phyloP scores from a whole-genome alignment of 2,797 vertebrate species.

The Pyrocephalus nanus region DNA sequence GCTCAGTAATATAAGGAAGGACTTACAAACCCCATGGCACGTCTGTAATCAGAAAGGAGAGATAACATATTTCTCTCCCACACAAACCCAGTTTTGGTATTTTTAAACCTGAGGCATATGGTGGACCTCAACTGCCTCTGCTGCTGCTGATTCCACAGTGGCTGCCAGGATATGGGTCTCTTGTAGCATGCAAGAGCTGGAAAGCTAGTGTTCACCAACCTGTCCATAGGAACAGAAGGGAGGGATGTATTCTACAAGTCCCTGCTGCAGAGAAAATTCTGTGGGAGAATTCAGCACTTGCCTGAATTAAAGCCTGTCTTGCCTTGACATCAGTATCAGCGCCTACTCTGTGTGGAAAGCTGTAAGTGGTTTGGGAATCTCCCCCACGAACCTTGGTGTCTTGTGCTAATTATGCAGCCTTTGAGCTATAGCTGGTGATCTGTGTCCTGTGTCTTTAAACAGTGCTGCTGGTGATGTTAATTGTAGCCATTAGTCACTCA shows the following conservation, averaged over 20 bases:
- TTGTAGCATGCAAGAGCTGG: neutral
- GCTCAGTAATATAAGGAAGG: neutral
- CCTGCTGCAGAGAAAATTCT: neutral
- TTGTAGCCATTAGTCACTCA: neutral
- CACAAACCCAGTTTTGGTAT: neutral
- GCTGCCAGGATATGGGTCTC: neutral
- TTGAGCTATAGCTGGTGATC: neutral
- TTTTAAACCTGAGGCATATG: neutral
- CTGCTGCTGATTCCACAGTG: neutral
- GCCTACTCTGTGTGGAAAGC: neutral
- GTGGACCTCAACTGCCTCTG: neutral
- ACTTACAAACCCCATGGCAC: neutral
- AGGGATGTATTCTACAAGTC: neutral
- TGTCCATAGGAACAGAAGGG: neutral
- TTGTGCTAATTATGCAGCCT: neutral
- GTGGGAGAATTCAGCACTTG: neutral
- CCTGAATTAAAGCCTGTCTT: neutral
- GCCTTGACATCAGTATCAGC: neutral
- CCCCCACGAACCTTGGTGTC: fast-evolving
- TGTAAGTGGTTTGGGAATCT: neutral
- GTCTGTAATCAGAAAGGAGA: neutral
- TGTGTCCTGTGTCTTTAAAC: neutral
- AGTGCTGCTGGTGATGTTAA: constrained; percentile 7
- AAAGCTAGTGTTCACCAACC: fast-evolving
- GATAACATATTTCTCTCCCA: neutral